Percentiles rank a stretch among this genome's conserved stretches.
Conservation (phyloP, 2,797 vertebrate species). For the Microtus agrestis region DNA sequence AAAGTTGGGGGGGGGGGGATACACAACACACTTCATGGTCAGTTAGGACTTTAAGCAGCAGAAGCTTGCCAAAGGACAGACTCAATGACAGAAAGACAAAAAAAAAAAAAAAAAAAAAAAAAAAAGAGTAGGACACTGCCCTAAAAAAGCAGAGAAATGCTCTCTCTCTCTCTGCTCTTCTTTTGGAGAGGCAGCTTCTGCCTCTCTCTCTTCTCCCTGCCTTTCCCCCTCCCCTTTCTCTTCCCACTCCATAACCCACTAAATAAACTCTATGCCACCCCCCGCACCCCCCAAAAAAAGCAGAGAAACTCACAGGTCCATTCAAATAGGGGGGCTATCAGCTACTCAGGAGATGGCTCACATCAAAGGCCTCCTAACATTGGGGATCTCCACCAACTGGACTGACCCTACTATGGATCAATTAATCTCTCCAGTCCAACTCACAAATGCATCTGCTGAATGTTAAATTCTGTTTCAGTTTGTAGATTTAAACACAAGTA, state of each 20-base stretch:
- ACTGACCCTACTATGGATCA: background rate
- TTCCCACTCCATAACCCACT: too few species aligned
- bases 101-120: too few species aligned
- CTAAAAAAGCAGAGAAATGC: background rate
- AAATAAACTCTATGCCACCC: too few species aligned
- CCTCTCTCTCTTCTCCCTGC: too few species aligned
- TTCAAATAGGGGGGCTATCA: background rate
- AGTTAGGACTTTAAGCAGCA: background rate
- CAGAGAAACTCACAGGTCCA: background rate
- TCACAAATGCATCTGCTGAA: background rate
- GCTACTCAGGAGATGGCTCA: background rate
- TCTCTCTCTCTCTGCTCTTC: too few species aligned
- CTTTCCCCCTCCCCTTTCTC: too few species aligned
- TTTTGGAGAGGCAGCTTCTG: too few species aligned
- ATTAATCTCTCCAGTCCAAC: rapidly evolving
- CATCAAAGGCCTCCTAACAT: background rate
- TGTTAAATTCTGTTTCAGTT: background rate
- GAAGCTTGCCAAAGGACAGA: background rate
- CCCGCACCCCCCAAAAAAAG: too few species aligned
- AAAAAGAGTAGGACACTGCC: background rate
- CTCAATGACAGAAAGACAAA: background rate
- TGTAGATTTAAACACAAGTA: background rate
- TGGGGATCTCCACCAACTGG: rapidly evolving
- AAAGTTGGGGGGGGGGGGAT: rapidly evolving
- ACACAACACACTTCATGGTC: background rate